Base-by-base conservation (phyloP, 2,888 invertebrate genomes). In the Bhutanitis thaidina region DNA sequence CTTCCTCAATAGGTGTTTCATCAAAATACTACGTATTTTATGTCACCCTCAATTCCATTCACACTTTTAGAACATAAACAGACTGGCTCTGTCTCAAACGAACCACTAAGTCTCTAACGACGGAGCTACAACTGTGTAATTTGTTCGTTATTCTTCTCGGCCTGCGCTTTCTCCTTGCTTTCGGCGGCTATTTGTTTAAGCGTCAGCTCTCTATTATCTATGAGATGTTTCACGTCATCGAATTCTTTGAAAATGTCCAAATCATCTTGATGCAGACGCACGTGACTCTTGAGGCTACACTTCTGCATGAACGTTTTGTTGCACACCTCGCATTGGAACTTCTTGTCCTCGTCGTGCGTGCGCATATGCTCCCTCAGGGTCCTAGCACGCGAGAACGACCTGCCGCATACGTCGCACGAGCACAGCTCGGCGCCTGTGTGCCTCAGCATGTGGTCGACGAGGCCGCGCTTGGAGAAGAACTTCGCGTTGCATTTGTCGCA, bases 201-300 rank as follows among this genome's bases (percentile, higher is more conserved):
- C 1, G 88, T 88, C 69, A 89, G 66, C 58, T 85, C 87, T 20
- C 88, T 74, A 55, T 88, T 76, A 34, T 89, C 88, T 36, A 89
- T 85, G 29, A 89, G 58, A 63, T 89, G 88, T 52, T 86, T 89
- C 0, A 89, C 88, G 46, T 89, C 88, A 30, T 89, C 88, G 47
- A 89, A 89, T 67, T 89, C 88, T 45, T 89, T 89, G 57, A 89
- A 89, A 20, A 89, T 89, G 15, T 87, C 88, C 57, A 89, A 59
- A 41, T 89, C 85, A 53, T 87, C 85, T 32, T 89, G 89, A 48
- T 89, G 89, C 34, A 88, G 44, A 0, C 80, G 68, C 3, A 88
- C 61, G 43, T 90, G 90, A 12, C 77, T 80, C 57, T 87, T 87
- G 58, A 90, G 58, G 29, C 86, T 84, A 36, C 80, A 83, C 53